Evolutionary conservation across 2,113 vertebrate species (phyloP), one percentile per base, ranked within the genome.

Genomic region (Columbina picui): DNA sequence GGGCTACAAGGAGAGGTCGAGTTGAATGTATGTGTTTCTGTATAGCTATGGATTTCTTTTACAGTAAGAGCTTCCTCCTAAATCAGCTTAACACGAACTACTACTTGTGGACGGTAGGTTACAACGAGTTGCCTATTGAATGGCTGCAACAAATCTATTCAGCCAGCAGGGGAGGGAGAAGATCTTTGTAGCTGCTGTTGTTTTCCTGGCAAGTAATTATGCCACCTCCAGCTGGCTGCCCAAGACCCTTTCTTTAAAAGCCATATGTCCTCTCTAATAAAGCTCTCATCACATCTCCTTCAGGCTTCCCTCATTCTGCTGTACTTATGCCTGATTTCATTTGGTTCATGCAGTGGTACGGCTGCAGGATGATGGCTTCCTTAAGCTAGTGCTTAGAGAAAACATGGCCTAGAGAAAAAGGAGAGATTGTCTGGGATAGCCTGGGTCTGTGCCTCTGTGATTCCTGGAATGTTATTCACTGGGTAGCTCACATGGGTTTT

Each of bases 281-380:
- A 95, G 32, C 55, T 90, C 63, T 69, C 32, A 70, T 90, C 85
- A 86, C 92, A 94, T 82, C 82, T 96, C 82, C 92, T 90, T 94
- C 88, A 94, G 88, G 82, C 88, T 93, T 93, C 75, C 79, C 81
- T 85, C 59, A 32, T 93, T 93, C 75, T 89, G 55, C 82, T 83
- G 47, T 63, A 77, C 78, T 91, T 85, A 67, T 11, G 34, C 59
- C 63, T 12, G 4, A 92, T 75, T 94, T 89, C n/a, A 45, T 86
- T 59, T 78, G 60, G 64, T 57, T 91, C 60, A n/a, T 52, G 50
- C 75, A 60, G 50, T 3, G 3, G 67, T 34, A 59, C 0, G 14
- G 13, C 38, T 49, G 49, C 47, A 88, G 64, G 75, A 75, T 70
- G 79, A 68, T 74, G 64, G 68, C 43, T 91, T 92, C 81, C 47